Base-by-base conservation (phyloP, 2,797 vertebrate genomes). In the Syngnathus acus region DNA sequence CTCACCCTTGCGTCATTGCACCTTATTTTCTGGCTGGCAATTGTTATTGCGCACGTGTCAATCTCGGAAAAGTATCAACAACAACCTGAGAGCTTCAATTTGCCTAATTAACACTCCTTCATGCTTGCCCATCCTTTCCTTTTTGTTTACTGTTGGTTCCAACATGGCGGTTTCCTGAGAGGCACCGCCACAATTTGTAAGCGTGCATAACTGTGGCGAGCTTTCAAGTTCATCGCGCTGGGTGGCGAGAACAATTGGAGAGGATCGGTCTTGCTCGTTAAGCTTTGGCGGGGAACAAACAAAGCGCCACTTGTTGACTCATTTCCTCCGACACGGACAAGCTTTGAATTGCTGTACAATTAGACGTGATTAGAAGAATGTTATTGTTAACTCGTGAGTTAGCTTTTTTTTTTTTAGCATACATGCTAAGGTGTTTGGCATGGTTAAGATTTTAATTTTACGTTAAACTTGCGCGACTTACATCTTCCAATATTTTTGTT, bases 221-320 rank as follows among this genome's bases (percentile, higher is more conserved):
- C 75, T 82, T 81, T 82, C 77, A 84, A 82, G 85, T 84, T 86
- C 79, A 79, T 80, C 73, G 70, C 65, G 73, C 79, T 80, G 68
- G 72, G 80, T 73, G 66, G 66, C 69, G 76, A 68, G 73, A 84
- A 81, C 79, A 82, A 82, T 78, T 62, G 43, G 43, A 37, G 69
- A 55, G 50, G 65, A 67, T 73, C 69, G 75, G 72, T 64, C 57
- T 71, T 74, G 69, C 68, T 81, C 75, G 79, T 81, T 78, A 70
- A 78, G 68, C 53, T 69, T 62, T 39, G 17, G 37, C 39, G 57
- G 67, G 70, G 64, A 79, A 79, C 77, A 82, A 81, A 81, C 75
- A 81, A 84, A 73, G 60, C 69, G 69, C 57, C 50, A 79, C 77
- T 84, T 81, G 80, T 84, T 84, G 78, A 79, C 77, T 70, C 50